phyloP scores from a whole-genome alignment of 2,888 invertebrate species.

The Heteromyza rotundicornis region DNA sequence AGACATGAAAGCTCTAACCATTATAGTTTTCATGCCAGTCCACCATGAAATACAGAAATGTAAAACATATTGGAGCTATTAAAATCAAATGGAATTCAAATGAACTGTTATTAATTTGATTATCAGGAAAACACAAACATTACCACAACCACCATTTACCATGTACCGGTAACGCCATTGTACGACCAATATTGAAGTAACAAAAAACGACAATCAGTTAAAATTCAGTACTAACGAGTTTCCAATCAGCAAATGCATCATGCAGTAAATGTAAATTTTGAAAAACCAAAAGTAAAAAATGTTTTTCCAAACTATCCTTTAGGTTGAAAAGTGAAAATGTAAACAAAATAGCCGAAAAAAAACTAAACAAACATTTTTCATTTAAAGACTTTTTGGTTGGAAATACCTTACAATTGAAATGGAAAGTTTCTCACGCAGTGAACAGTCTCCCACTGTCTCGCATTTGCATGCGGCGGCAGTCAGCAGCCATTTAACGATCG shows the following conservation, averaged over 20 bases:
- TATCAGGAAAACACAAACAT: too few relatives aligned
- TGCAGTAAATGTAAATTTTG: not conserved
- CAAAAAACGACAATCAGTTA: slow-evolving; percentile 1
- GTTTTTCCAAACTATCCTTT: not conserved
- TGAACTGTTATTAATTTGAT: too few relatives aligned
- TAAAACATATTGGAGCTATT: too few relatives aligned
- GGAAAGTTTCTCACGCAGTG: slow-evolving; percentile 3
- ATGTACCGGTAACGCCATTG: not conserved
- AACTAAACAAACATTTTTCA: not conserved
- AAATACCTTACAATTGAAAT: slow-evolving; percentile 1
- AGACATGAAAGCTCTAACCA: too few relatives aligned
- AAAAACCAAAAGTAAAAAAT: not conserved
- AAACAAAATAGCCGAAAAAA: not conserved
- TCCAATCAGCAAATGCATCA: not conserved
- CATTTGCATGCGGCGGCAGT: not conserved
- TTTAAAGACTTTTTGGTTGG: too few relatives aligned
- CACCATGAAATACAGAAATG: too few relatives aligned
- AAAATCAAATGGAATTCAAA: too few relatives aligned
- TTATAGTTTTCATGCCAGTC: too few relatives aligned
- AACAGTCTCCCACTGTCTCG: not conserved
- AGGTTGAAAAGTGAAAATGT: not conserved
- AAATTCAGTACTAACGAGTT: not conserved
- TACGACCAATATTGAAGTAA: too few relatives aligned
- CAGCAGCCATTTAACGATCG: too few relatives aligned
- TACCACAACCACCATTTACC: not conserved